Percentiles rank a stretch among this genome's conserved stretches.
Conservation (phyloP, 2,888 invertebrate genomes). For the Ectemnius continuus region DNA sequence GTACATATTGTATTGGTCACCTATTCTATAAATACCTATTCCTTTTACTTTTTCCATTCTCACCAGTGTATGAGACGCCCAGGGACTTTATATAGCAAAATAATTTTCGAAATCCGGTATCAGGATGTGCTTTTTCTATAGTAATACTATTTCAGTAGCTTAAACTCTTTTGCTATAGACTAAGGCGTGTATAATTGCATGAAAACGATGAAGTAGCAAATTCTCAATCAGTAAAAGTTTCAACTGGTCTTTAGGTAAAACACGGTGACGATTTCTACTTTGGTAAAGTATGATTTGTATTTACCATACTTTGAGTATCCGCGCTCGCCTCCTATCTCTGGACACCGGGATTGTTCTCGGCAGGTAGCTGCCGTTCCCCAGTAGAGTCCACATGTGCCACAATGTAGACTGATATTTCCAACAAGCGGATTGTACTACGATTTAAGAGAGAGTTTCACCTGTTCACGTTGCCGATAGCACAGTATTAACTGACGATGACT, state of each 20-base stretch:
- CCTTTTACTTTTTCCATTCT: constrained; percentile 32
- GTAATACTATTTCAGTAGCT: constrained; percentile 28
- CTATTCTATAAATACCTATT: constrained; percentile 58
- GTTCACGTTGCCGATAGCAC: constrained; percentile 55
- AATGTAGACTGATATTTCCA: constrained; percentile 29
- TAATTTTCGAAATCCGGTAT: constrained; percentile 55
- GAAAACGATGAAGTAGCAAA: constrained; percentile 50
- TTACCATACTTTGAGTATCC: constrained; percentile 24
- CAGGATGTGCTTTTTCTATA: constrained; percentile 33
- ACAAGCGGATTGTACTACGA: constrained; percentile 55
- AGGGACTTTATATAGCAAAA: constrained; percentile 56
- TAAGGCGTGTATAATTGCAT: constrained; percentile 51
- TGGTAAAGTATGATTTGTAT: constrained; percentile 37
- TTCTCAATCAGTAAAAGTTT: constrained; percentile 44
- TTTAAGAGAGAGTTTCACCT: constrained; percentile 46
- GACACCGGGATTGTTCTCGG: constrained; percentile 25
- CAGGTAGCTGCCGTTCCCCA: constrained; percentile 20
- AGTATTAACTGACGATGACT: constrained; percentile 43
- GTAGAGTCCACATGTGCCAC: constrained; percentile 34
- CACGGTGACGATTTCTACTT: constrained; percentile 49
- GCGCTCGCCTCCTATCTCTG: constrained; percentile 36
- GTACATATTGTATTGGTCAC: constrained; percentile 59
- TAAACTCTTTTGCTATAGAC: constrained; percentile 34
- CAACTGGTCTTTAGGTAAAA: constrained; percentile 59
- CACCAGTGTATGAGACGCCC: constrained; percentile 46